These are phyloP conservation scores for Seriola rivoliana DNA, from an alignment of 2,113 vertebrate species.

Conservation along the genomic window DNA sequence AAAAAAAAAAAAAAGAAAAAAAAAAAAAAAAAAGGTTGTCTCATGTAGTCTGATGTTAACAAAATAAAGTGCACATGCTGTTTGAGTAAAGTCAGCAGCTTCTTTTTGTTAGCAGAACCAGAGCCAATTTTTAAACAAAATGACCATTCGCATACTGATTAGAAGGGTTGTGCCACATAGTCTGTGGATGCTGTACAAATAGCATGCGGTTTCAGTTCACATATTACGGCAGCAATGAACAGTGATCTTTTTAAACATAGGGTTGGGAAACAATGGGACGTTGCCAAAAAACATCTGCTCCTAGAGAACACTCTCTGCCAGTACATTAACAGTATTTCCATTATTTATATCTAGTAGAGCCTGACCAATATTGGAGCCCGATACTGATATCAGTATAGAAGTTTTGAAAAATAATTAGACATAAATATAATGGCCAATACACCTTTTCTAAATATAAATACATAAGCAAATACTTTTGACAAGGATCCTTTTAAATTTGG, in stretches of 20 bases:
- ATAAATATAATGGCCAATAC: background rate
- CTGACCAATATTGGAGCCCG: background rate
- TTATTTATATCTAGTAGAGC: background rate
- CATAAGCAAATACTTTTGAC: background rate
- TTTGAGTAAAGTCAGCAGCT: background rate
- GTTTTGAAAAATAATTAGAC: background rate
- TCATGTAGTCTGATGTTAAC: background rate
- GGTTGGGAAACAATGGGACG: background rate
- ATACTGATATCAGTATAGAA: background rate
- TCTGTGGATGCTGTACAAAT: background rate
- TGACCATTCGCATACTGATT: background rate
- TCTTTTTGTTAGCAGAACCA: background rate
- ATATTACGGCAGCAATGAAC: background rate
- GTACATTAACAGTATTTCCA: background rate
- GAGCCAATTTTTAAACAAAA: background rate
- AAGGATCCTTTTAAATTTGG: too few species aligned
- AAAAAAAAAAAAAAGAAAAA: too few species aligned
- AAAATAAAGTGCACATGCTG: background rate
- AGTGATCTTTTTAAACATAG: background rate
- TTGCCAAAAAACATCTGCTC: background rate
- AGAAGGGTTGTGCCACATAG: background rate
- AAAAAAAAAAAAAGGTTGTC: background rate
- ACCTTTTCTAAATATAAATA: background rate
- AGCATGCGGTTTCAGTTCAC: background rate
- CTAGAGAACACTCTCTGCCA: background rate